phyloP scores from a whole-genome alignment of 2,888 invertebrate species.

The Mystacides longicornis region DNA sequence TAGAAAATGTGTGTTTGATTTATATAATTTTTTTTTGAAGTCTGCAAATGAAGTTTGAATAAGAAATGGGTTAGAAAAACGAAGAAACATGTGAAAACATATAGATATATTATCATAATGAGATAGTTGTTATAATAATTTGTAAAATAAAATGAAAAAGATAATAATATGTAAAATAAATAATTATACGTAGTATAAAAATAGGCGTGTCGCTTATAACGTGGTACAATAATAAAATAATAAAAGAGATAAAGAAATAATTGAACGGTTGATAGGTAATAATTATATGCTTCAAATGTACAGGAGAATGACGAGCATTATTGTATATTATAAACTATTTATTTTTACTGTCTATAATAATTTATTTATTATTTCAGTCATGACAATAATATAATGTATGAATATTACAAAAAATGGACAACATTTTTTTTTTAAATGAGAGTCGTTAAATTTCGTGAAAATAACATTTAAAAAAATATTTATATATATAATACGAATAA shows the following conservation, averaged over 20 bases:
- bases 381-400: too few relatives aligned
- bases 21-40: background rate
- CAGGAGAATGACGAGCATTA: too few relatives aligned
- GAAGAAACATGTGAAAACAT: background rate
- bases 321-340: too few relatives aligned
- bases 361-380: too few relatives aligned
- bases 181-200: background rate
- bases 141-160: background rate
- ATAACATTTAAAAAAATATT: background rate
- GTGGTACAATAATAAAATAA: too few relatives aligned
- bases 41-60: background rate
- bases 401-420: too few relatives aligned
- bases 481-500: background rate
- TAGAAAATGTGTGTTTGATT: slow-evolving; percentile 1
- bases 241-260: too few relatives aligned
- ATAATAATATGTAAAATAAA: background rate
- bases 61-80: background rate
- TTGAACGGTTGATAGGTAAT: too few relatives aligned
- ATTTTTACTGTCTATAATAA: too few relatives aligned
- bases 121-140: background rate
- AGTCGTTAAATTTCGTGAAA: too few relatives aligned
- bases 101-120: background rate
- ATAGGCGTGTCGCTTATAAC: slow-evolving; percentile 9
- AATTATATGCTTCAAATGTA: too few relatives aligned
- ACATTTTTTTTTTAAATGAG: too few relatives aligned